A percentile compares a stretch with the other conserved stretches of the same genome.
These are phyloP conservation scores for Amyelois transitella DNA, from an alignment of 1,140 invertebrate species.

Conservation along the genomic window DNA sequence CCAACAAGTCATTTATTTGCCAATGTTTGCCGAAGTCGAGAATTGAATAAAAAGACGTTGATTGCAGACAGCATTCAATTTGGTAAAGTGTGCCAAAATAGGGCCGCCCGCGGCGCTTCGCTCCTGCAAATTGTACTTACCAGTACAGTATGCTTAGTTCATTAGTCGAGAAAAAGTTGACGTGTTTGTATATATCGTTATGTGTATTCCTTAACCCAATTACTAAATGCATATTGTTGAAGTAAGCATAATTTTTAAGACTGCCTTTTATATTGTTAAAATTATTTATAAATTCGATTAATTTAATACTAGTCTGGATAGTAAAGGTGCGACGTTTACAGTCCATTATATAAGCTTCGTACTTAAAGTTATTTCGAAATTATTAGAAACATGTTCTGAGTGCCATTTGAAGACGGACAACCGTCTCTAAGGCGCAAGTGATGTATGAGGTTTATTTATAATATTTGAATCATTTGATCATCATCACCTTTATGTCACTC, in stretches of 20 bases:
- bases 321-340: conserved; percentile 19
- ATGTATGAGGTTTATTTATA: too few species aligned
- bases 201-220: not conserved
- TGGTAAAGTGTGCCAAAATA: conserved; percentile 15
- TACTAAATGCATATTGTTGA: not conserved
- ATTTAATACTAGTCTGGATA: conserved; percentile 52
- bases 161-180: conserved; percentile 22
- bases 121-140: conserved; percentile 18
- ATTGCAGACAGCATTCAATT: conserved; percentile 26
- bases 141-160: conserved; percentile 27
- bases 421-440: too few species aligned
- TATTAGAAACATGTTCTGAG: conserved; percentile 17
- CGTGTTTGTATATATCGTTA: not conserved
- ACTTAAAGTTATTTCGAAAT: conserved; percentile 26
- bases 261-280: conserved; percentile 45
- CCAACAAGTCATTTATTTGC: conserved; percentile 21
- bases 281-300: conserved; percentile 59
- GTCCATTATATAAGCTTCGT: conserved; percentile 27
- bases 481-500: too few species aligned
- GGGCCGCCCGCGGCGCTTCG: conserved; percentile 2
- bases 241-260: conserved; percentile 36
- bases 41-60: conserved; percentile 19
- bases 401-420: conserved; percentile 27
- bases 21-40: conserved; percentile 19
- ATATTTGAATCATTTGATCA: too few species aligned